Percentiles rank a stretch among this genome's conserved stretches.
Conservation (phyloP, 2,113 vertebrate species). For the Prolemur simus region DNA sequence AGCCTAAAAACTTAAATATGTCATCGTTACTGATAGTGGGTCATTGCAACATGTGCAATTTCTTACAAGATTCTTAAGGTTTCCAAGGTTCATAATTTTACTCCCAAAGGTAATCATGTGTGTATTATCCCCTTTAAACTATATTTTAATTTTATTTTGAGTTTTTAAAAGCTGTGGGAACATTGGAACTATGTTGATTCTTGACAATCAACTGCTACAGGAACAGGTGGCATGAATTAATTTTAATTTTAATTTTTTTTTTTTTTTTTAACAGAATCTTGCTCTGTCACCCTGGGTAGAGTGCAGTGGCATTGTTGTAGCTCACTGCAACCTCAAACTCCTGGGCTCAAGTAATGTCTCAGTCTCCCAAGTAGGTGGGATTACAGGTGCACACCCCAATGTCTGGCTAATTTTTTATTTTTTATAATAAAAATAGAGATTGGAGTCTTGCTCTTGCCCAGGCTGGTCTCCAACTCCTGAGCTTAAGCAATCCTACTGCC, state of each 20-base stretch:
- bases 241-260: neutral
- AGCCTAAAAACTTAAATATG: neutral
- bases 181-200: neutral
- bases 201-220: neutral
- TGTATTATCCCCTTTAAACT: neutral
- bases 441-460: neutral
- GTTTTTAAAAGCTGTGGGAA: conserved; percentile 12
- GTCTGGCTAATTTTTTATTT: neutral
- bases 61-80: neutral
- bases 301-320: neutral
- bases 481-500: neutral
- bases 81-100: conserved; percentile 27
- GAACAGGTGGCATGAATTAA: conserved; percentile 21
- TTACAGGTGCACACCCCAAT: neutral
- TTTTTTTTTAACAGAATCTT: neutral
- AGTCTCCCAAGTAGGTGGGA: neutral
- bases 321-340: neutral
- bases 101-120: neutral
- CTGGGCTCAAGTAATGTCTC: neutral
- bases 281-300: neutral
- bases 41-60: neutral
- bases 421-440: no score
- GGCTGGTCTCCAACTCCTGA: neutral
- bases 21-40: neutral
- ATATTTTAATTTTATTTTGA: conserved; percentile 7